Conservation (phyloP, 2,888 invertebrate genomes). For the Acleris literana region DNA sequence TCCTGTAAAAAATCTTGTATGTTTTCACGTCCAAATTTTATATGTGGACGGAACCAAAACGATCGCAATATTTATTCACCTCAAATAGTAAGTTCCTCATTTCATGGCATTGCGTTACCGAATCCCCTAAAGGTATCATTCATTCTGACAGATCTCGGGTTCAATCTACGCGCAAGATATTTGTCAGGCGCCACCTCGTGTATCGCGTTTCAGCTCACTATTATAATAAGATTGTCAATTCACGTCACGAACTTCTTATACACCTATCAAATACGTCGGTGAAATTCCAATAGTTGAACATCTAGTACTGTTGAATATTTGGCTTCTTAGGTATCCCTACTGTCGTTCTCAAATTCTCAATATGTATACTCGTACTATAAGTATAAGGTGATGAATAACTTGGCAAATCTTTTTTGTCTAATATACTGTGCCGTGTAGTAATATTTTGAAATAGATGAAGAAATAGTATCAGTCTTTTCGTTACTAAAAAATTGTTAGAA, state of each 20-base stretch:
- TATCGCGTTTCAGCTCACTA: slow-evolving; percentile 14
- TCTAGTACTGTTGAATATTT: background rate
- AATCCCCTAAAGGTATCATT: slow-evolving; percentile 28
- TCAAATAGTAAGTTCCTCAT: background rate
- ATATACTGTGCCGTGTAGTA: too few species aligned
- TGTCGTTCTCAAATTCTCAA: too few species aligned
- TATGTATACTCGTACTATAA: too few species aligned
- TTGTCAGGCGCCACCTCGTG: slow-evolving; percentile 30
- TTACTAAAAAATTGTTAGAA: too few species aligned
- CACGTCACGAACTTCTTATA: slow-evolving; percentile 24
- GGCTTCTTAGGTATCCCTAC: too few species aligned
- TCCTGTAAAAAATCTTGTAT: too few species aligned
- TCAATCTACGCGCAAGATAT: slow-evolving; percentile 29
- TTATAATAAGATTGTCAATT: slow-evolving; percentile 34
- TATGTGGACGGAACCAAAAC: too few species aligned
- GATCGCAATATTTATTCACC: background rate
- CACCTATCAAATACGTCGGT: slow-evolving; percentile 19
- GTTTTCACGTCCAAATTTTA: too few species aligned
- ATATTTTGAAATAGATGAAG: too few species aligned
- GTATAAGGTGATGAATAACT: too few species aligned
- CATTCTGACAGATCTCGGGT: slow-evolving; percentile 33
- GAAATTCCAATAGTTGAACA: slow-evolving; percentile 9
- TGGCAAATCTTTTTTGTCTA: too few species aligned
- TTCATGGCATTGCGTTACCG: slow-evolving; percentile 4
- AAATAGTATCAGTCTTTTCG: too few species aligned